Conservation (phyloP, 2,888 invertebrate genomes). For the Hirtodrosophila confusa region DNA sequence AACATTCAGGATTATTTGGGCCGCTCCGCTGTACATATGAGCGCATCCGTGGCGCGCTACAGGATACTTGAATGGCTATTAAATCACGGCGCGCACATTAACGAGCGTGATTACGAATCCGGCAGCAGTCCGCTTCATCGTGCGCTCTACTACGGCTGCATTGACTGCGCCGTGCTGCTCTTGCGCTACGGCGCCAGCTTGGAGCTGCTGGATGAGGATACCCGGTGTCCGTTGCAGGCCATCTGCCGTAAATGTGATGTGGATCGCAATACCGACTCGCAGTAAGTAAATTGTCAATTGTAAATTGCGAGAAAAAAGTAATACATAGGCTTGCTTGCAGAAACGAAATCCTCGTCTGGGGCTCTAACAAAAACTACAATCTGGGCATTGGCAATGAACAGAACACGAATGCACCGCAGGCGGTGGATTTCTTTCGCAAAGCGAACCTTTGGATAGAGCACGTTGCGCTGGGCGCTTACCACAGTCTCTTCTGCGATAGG, state of each 20-base stretch:
- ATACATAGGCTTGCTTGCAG: slow-evolving; percentile 19
- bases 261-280: slow-evolving; percentile 40
- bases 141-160: slow-evolving; percentile 92
- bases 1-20: slow-evolving; percentile 88
- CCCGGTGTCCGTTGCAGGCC: slow-evolving; percentile 79
- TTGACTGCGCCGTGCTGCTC: slow-evolving; percentile 89
- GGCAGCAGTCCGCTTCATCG: slow-evolving; percentile 92
- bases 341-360: slow-evolving; percentile 92
- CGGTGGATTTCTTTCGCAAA: slow-evolving; percentile 88
- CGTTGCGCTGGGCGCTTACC: slow-evolving; percentile 84
- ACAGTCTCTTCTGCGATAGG: slow-evolving; percentile 82
- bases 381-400: slow-evolving; percentile 90
- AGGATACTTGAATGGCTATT: slow-evolving; percentile 90
- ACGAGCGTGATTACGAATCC: slow-evolving; percentile 84
- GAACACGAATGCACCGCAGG: slow-evolving; percentile 87
- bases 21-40: slow-evolving; percentile 91
- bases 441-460: slow-evolving; percentile 86
- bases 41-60: slow-evolving; percentile 90
- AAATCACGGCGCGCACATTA: slow-evolving; percentile 85
- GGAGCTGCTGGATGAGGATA: slow-evolving; percentile 81
- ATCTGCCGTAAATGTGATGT: slow-evolving; percentile 84
- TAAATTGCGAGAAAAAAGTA: too few relatives aligned
- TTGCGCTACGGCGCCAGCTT: slow-evolving; percentile 86
- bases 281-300: slow-evolving; percentile 52
- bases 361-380: slow-evolving; percentile 93